Evolutionary conservation across 2,113 vertebrate genomes (phyloP), one percentile per base, ranked within the genome.

Genomic region (Brachypteracias leptosomus): DNA sequence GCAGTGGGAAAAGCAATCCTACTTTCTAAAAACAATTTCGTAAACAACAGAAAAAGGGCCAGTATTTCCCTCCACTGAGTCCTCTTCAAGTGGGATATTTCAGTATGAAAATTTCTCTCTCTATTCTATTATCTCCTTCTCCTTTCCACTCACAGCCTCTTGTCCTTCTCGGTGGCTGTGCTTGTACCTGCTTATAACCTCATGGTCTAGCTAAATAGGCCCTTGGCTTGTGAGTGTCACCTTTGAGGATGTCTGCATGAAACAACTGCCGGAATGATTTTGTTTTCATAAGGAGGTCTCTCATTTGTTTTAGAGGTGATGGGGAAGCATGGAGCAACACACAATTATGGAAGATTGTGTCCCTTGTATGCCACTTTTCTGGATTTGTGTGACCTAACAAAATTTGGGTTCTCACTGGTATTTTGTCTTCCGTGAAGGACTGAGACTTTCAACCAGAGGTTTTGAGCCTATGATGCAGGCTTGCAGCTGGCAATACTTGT

Each of bases 281-380:
- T 58, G 3, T 83, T 66, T 75, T 13, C 40, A 9, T 52, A 6
- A 35, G 42, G 54, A 81, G 18, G 16, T 38, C 26, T 81, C 12
- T 10, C 16, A 11, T 62, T 63, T 90, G 3, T 84, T 92, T 86
- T 44, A 73, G 59, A 63, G 15, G 26, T 31, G 19, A 33, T 33
- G 29, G n/a, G 35, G 25, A 87, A 70, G 8, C 44, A 54, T 8
- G 6, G 10, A 21, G 5, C 9, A 85, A 24, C 16, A 36, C 6
- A 8, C 21, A 10, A 1, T 21, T 62, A 26, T 13, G 22, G 29
- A 72, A 77, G 7, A n/a, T 59, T 0, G 0, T 12, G 6, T 52
- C 29, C 18, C 6, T 70, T 74, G 3, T 51, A 9, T 11, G 16
- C 15, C 12, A 2, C 21, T 59, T 54, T 36, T 55, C 42, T 44